phyloP scores from a whole-genome alignment of 2,113 vertebrate species.

The Thunnus thynnus region DNA sequence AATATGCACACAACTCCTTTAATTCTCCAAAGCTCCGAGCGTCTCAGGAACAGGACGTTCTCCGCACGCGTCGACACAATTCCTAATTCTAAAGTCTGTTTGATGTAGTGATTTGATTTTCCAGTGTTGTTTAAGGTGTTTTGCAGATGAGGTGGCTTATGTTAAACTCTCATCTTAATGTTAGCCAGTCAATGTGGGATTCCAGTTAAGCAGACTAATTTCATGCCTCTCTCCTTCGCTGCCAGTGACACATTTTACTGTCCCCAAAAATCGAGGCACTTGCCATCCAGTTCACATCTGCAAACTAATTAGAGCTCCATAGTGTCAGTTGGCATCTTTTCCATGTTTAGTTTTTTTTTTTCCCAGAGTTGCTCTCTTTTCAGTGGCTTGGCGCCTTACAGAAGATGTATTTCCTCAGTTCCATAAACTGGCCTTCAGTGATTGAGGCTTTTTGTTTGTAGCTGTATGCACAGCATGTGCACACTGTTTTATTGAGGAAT shows the following conservation, averaged over 20 bases:
- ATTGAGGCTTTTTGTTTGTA: conserved; percentile 44
- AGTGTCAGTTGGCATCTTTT: conserved; percentile 54
- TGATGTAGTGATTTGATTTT: conserved; percentile 5
- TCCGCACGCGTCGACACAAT: background rate
- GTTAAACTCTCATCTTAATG: conserved; percentile 19
- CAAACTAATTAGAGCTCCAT: conserved; percentile 66
- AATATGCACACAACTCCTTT: background rate
- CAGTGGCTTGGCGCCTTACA: conserved; percentile 16
- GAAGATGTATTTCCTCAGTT: conserved; percentile 44
- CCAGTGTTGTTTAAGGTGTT: background rate
- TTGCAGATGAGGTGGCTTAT: background rate
- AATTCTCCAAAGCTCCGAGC: background rate
- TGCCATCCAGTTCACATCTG: conserved; percentile 60
- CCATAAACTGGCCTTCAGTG: conserved; percentile 41
- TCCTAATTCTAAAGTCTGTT: background rate
- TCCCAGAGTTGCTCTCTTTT: conserved; percentile 17
- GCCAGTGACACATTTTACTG: conserved; percentile 64
- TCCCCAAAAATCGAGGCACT: conserved; percentile 49
- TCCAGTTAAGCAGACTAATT: conserved; percentile 50
- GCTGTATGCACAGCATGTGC: background rate
- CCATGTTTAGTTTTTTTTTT: background rate
- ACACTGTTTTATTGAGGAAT: conserved; percentile 30
- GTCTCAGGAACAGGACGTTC: background rate
- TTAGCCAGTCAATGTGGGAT: conserved; percentile 9
- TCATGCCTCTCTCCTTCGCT: conserved; percentile 44